phyloP scores from a whole-genome alignment of 2,113 vertebrate species.

The Saguinus imperator region DNA sequence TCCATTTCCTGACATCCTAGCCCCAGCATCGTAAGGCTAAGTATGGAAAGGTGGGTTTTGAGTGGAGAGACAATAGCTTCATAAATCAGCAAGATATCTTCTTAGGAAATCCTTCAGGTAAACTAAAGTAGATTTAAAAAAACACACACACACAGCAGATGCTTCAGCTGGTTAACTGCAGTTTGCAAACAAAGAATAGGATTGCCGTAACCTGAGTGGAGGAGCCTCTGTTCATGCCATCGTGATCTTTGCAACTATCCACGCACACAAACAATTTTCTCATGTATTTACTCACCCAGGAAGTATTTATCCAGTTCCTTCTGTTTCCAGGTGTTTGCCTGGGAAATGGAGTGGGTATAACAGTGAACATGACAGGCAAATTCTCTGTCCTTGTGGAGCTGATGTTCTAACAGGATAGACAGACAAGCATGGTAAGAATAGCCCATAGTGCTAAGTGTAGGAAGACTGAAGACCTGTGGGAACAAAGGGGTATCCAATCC shows the following conservation, averaged over 20 bases:
- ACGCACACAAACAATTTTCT: background rate
- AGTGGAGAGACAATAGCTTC: background rate
- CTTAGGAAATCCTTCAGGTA: background rate
- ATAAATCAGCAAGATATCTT: background rate
- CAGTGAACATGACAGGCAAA: background rate
- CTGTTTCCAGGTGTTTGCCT: background rate
- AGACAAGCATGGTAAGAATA: background rate
- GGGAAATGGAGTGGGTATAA: background rate
- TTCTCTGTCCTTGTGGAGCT: background rate
- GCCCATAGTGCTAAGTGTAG: no score
- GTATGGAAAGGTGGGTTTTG: no score
- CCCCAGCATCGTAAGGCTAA: background rate
- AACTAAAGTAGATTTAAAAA: background rate
- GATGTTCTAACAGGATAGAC: background rate
- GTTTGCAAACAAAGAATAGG: background rate
- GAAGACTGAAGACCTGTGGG: background rate
- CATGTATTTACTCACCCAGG: background rate
- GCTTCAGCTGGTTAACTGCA: background rate
- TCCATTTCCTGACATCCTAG: no score
- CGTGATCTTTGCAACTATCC: background rate
- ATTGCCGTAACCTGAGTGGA: accelerated
- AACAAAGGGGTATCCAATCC: background rate
- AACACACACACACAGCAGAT: background rate
- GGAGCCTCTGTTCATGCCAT: background rate
- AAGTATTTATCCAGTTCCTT: background rate